These are phyloP conservation scores for Atrichornis clamosus DNA, from an alignment of 2,113 vertebrate species.

Conservation along the genomic window DNA sequence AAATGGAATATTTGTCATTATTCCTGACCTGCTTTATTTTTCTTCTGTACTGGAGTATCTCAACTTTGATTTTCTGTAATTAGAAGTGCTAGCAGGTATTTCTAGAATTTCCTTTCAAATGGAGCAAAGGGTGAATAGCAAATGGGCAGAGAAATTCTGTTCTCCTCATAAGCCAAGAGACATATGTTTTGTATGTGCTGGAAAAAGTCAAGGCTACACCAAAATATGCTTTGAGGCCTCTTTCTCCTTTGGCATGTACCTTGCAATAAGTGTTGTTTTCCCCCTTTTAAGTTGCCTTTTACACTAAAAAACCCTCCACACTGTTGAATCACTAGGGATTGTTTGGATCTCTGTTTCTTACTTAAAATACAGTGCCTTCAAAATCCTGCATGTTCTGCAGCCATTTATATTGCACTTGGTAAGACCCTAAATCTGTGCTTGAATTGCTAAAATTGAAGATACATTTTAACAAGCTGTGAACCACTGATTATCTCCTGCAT, in stretches of 20 bases:
- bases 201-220: neutral
- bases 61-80: neutral
- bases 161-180: neutral
- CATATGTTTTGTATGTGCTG: neutral
- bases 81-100: neutral
- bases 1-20: neutral
- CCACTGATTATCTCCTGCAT: neutral
- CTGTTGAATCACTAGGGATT: neutral
- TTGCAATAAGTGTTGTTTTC: neutral
- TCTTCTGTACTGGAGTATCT: neutral
- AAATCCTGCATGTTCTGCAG: neutral
- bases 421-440: neutral
- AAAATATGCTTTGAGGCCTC: neutral
- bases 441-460: no score
- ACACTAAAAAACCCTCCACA: neutral
- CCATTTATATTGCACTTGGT: neutral
- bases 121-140: neutral
- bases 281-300: neutral
- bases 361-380: neutral
- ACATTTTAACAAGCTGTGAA: neutral
- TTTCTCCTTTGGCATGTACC: neutral
- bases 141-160: neutral
- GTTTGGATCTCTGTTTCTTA: neutral
- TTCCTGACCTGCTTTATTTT: neutral
- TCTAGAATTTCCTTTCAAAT: neutral